Conservation (phyloP, 2,888 invertebrate genomes). For the Chironomus tentans region DNA sequence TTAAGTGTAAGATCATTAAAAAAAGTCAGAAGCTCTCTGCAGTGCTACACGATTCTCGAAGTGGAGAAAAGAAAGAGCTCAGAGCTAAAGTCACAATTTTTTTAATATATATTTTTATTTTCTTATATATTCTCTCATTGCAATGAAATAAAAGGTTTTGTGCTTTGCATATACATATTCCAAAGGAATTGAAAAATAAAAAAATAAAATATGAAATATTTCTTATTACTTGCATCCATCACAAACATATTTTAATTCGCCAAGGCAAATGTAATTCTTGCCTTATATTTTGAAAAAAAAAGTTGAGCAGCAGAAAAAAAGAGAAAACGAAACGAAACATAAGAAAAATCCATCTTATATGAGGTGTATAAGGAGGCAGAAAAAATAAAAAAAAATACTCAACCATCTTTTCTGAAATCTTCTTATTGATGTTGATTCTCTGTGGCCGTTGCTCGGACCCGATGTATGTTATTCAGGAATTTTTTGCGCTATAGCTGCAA, state of each 20-base stretch:
- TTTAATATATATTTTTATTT: too few relatives aligned
- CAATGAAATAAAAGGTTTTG: background rate
- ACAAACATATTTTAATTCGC: background rate
- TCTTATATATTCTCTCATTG: background rate
- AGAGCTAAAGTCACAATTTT: background rate
- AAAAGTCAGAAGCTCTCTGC: constrained; percentile 13
- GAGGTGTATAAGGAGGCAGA: background rate
- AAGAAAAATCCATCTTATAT: background rate
- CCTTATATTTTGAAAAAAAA: background rate
- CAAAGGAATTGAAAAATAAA: background rate
- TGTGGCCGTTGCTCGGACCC: background rate
- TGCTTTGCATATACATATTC: too few relatives aligned
- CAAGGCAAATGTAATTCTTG: background rate
- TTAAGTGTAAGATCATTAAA: constrained; percentile 21
- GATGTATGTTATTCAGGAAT: constrained; percentile 6
- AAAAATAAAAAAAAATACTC: background rate
- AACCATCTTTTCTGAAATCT: constrained; percentile 8
- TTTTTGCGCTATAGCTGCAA: constrained; percentile 11
- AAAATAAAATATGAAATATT: background rate
- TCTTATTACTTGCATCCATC: background rate
- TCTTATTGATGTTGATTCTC: constrained; percentile 11
- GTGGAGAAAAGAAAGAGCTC: background rate
- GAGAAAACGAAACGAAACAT: background rate
- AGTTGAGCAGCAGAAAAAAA: background rate
- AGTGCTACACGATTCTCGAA: background rate